Conservation (phyloP, 2,888 invertebrate genomes). For the Drosophila bunnanda region DNA sequence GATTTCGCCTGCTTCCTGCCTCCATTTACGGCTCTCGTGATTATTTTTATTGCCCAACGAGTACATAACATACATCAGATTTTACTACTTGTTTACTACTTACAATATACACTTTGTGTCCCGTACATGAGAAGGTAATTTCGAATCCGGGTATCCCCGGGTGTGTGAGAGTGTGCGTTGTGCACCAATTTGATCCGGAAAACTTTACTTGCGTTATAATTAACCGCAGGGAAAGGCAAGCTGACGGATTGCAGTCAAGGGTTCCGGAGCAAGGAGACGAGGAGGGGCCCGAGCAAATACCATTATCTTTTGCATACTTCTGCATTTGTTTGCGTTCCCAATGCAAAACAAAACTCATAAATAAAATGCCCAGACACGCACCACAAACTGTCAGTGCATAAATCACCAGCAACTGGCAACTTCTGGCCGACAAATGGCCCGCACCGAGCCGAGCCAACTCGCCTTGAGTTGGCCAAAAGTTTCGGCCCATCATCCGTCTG, state of each 20-base stretch:
- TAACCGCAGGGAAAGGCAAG: slow-evolving; percentile 35
- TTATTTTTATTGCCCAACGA: slow-evolving; percentile 52
- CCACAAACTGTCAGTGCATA: slow-evolving; percentile 66
- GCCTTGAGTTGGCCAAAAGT: slow-evolving; percentile 25
- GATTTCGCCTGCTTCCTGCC: slow-evolving; percentile 36
- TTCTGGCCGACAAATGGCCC: slow-evolving; percentile 47
- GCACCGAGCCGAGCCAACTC: slow-evolving; percentile 6
- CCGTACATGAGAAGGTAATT: slow-evolving; percentile 20
- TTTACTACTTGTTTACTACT: slow-evolving; percentile 59
- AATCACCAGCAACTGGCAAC: slow-evolving; percentile 64
- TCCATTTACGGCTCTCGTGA: slow-evolving; percentile 22
- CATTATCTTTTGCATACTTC: slow-evolving; percentile 44
- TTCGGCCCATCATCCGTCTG: slow-evolving; percentile 35
- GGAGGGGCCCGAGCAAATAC: slow-evolving; percentile 25
- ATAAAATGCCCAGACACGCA: slow-evolving; percentile 67
- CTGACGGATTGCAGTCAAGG: slow-evolving; percentile 30
- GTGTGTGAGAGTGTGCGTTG: slow-evolving; percentile 37
- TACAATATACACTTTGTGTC: slow-evolving; percentile 27
- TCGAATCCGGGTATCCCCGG: slow-evolving; percentile 11
- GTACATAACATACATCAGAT: slow-evolving; percentile 47
- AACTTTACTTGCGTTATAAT: slow-evolving; percentile 47
- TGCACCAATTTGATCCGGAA: slow-evolving; percentile 30
- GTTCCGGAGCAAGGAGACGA: background rate
- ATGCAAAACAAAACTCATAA: slow-evolving; percentile 59
- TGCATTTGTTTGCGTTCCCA: slow-evolving; percentile 30